Percentiles rank a stretch among this genome's conserved stretches.
phyloP scores from a whole-genome alignment of 2,113 vertebrate species.

The Paradoxurus hermaphroditus region DNA sequence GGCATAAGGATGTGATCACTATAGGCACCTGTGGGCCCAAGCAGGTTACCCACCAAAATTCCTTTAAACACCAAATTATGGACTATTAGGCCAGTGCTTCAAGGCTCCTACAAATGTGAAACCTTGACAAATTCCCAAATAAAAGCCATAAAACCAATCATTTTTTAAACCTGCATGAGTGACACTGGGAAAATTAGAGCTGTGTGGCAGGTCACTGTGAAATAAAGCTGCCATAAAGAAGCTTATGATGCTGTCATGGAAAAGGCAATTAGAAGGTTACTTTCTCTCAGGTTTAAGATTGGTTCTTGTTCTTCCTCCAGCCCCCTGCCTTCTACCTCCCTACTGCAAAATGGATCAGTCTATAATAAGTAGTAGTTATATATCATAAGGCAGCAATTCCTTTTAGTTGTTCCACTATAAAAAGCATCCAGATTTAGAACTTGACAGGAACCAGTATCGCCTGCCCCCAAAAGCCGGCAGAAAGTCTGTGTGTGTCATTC shows the following conservation, averaged over 20 bases:
- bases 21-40: background rate
- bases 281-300: constrained; percentile 19
- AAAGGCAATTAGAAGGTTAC: constrained; percentile 63
- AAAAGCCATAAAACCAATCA: constrained; percentile 65
- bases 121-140: constrained; percentile 69
- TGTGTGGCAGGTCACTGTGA: constrained; percentile 61
- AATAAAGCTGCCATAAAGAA: constrained; percentile 64
- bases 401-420: constrained; percentile 35
- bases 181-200: constrained; percentile 56
- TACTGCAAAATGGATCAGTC: constrained; percentile 46
- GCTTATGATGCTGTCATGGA: constrained; percentile 51
- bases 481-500: constrained; percentile 51
- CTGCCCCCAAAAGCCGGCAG: background rate
- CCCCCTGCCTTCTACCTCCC: constrained; percentile 35
- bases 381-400: constrained; percentile 56
- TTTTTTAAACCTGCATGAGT: constrained; percentile 61
- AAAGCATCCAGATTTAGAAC: constrained; percentile 62
- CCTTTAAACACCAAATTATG: constrained; percentile 67
- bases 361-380: constrained; percentile 50
- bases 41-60: constrained; percentile 29
- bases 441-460: constrained; percentile 38
- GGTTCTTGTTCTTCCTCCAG: constrained; percentile 45
- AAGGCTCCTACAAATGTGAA: constrained; percentile 55
- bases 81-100: constrained; percentile 53
- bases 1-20: background rate